phyloP scores from a whole-genome alignment of 2,113 vertebrate species.

The Kryptolebias marmoratus region DNA sequence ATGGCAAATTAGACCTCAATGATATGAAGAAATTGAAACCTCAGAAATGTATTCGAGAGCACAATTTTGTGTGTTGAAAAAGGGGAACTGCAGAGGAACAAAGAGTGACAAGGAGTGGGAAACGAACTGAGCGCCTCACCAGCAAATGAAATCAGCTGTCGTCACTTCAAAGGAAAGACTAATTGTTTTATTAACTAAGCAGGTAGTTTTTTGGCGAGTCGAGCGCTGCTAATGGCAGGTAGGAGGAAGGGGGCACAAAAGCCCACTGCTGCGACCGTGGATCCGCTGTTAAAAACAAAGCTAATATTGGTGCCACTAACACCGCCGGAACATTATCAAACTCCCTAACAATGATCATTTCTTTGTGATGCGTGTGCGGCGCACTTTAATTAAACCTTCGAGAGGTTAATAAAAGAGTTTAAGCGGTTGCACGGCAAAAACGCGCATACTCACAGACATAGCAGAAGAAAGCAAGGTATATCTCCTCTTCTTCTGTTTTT shows the following conservation, averaged over 20 bases:
- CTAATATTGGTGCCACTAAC: constrained; percentile 18
- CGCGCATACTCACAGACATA: constrained; percentile 14
- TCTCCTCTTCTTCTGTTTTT: constrained; percentile 17
- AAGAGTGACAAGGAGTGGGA: constrained; percentile 12
- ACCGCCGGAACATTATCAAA: constrained; percentile 47
- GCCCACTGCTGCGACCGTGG: constrained; percentile 50
- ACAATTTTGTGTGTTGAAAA: neutral
- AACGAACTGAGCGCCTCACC: constrained; percentile 18
- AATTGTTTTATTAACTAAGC: constrained; percentile 78
- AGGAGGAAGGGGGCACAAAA: constrained; percentile 61
- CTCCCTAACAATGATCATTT: constrained; percentile 30
- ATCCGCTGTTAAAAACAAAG: constrained; percentile 65
- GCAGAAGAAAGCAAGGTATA: neutral
- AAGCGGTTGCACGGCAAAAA: constrained; percentile 24
- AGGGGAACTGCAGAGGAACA: constrained; percentile 17
- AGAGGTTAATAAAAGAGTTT: constrained; percentile 19
- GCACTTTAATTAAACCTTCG: constrained; percentile 29
- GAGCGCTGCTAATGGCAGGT: constrained; percentile 59
- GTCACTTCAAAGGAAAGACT: constrained; percentile 60
- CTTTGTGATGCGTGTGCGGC: constrained; percentile 36
- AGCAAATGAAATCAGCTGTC: constrained; percentile 52
- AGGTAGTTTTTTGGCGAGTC: constrained; percentile 58
- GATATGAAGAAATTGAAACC: too few species aligned
- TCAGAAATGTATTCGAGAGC: neutral
- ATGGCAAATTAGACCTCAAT: too few species aligned